Conservation (phyloP, 2,888 invertebrate species). For the Ryuthela nishihirai region DNA sequence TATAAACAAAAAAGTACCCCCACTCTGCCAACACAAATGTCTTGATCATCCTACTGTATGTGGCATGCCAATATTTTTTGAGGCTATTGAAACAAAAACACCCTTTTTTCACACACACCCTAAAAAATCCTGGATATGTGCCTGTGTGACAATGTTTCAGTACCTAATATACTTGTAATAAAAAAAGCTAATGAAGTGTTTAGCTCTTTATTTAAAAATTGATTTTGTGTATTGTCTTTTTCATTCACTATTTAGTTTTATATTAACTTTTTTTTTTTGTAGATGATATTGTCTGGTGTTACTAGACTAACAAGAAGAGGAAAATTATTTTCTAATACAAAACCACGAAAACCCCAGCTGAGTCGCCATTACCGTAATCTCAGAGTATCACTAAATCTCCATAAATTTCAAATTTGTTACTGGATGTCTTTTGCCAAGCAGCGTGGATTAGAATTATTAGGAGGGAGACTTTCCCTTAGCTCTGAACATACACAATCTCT, state of each 20-base stretch:
- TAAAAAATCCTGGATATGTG: too few relatives aligned
- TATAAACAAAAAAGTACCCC: too few relatives aligned
- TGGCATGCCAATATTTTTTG: too few relatives aligned
- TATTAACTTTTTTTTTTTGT: slow-evolving; percentile 34
- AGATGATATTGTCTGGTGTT: slow-evolving; percentile 68
- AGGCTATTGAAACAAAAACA: too few relatives aligned
- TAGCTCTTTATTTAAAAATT: not conserved
- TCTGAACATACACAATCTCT: slow-evolving; percentile 59
- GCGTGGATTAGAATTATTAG: slow-evolving; percentile 80
- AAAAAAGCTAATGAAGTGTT: not conserved
- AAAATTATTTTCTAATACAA: slow-evolving; percentile 74
- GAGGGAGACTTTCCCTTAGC: slow-evolving; percentile 50
- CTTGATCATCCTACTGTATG: too few relatives aligned
- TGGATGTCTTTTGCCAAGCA: slow-evolving; percentile 98
- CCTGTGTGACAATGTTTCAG: too few relatives aligned
- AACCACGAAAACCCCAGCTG: slow-evolving; percentile 82
- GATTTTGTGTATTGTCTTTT: slow-evolving; percentile 11
- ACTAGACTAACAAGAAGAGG: slow-evolving; percentile 93
- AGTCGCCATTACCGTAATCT: slow-evolving; percentile 68
- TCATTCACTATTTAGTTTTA: slow-evolving; percentile 1
- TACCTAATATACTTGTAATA: too few relatives aligned
- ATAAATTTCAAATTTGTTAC: slow-evolving; percentile 64
- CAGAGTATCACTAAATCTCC: slow-evolving; percentile 41
- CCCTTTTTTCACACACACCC: too few relatives aligned
- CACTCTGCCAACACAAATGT: too few relatives aligned